Percentiles rank a stretch among this genome's conserved stretches.
These are phyloP conservation scores for Lampris megalopsis DNA, from an alignment of 2,113 vertebrate species.

Conservation along the genomic window DNA sequence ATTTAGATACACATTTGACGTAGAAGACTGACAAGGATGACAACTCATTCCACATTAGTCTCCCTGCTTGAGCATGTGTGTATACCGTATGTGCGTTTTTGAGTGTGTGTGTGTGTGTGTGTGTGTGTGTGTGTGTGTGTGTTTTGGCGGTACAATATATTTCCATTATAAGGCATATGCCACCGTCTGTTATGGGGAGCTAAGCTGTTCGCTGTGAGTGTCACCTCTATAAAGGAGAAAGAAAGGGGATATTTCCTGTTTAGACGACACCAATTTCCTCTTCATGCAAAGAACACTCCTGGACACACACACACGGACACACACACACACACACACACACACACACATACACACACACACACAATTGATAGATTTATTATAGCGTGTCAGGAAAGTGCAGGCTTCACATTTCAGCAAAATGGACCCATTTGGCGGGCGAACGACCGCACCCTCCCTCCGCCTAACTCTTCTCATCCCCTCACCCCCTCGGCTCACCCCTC, in stretches of 20 bases:
- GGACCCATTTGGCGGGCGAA: conserved; percentile 68
- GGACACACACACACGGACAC: background rate
- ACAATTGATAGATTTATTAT: conserved; percentile 79
- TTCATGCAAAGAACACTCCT: conserved; percentile 41
- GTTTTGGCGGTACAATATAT: conserved; percentile 59
- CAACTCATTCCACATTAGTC: conserved; percentile 49
- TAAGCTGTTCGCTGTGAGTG: conserved; percentile 64
- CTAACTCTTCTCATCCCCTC: conserved; percentile 44
- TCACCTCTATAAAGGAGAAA: conserved; percentile 57
- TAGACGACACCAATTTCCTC: conserved; percentile 70
- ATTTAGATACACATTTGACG: conserved; percentile 69
- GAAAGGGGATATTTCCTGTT: conserved; percentile 75
- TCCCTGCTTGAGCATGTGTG: background rate
- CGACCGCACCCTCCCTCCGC: conserved; percentile 13
- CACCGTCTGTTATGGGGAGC: conserved; percentile 58
- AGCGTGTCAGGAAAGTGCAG: conserved; percentile 74
- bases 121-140: conserved; percentile 23
- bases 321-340: conserved; percentile 12
- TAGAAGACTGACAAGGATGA: conserved; percentile 54
- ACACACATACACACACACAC: conserved; percentile 21
- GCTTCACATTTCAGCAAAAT: conserved; percentile 78
- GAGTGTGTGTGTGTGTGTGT: conserved; percentile 28
- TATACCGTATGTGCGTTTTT: background rate
- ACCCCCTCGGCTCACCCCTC: conserved; percentile 31
- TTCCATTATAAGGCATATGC: conserved; percentile 72